These are phyloP conservation scores for Drosophila lacteicornis DNA, from an alignment of 1,140 invertebrate genomes.

Conservation along the genomic window DNA sequence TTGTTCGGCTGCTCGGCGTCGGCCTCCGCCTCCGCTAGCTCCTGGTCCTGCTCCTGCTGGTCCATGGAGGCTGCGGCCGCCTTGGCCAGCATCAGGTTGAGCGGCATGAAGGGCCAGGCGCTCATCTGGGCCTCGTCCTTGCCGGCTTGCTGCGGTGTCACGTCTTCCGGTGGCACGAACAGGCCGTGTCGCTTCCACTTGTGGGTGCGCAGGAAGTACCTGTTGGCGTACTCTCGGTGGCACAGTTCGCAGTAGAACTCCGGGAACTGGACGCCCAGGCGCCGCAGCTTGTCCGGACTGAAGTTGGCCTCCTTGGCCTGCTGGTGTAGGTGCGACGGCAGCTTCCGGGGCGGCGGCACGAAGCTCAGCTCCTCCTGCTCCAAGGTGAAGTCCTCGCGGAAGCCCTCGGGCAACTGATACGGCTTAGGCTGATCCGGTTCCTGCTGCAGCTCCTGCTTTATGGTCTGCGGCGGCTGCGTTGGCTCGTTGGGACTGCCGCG, in stretches of 20 bases:
- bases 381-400: constrained; percentile 82
- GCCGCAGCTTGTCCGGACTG: constrained; percentile 89
- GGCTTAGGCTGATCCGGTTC: constrained; percentile 30
- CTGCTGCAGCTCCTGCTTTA: constrained; percentile 34
- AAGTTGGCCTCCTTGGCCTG: constrained; percentile 88
- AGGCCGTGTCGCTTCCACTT: constrained; percentile 93
- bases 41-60: constrained; percentile 35
- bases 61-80: constrained; percentile 52
- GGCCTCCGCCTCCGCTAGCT: constrained; percentile 20
- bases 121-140: constrained; percentile 79
- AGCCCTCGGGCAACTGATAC: constrained; percentile 80
- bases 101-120: constrained; percentile 86
- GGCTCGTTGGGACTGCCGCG: constrained; percentile 53
- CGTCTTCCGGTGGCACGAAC: constrained; percentile 86
- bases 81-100: constrained; percentile 88
- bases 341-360: constrained; percentile 86
- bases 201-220: constrained; percentile 96
- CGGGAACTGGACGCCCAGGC: constrained; percentile 92
- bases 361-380: constrained; percentile 87
- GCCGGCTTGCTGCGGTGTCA: constrained; percentile 21
- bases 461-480: constrained; percentile 2
- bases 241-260: constrained; percentile 97
- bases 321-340: constrained; percentile 88
- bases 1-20: constrained; percentile 55
- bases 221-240: constrained; percentile 97